Evolutionary conservation across 2,113 vertebrate species (phyloP).

Genomic region (Dasypus novemcinctus): DNA sequence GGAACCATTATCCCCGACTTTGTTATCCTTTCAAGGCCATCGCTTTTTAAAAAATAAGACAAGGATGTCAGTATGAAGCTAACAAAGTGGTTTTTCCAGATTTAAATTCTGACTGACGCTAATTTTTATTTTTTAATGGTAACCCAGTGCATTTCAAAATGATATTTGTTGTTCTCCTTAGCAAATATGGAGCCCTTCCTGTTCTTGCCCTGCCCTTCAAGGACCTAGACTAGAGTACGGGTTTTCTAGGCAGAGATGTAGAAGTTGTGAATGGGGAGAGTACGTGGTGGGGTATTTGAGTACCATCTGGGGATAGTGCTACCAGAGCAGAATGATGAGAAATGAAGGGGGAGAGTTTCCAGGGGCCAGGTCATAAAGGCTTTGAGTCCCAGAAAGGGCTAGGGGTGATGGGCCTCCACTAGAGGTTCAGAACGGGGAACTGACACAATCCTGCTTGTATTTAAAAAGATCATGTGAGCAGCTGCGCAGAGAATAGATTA

Average conservation of each 20-base stretch:
- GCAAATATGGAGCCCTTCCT: not conserved
- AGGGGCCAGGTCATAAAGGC: not conserved
- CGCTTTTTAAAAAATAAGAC: not conserved
- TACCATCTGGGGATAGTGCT: not conserved
- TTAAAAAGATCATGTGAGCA: not conserved
- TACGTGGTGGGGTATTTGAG: not conserved
- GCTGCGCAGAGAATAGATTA: not conserved
- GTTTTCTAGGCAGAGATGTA: not conserved
- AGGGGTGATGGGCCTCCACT: not conserved
- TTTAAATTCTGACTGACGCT: slow-evolving; percentile 18
- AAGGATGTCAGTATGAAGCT: not conserved
- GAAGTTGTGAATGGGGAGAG: not conserved
- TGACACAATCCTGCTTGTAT: not conserved
- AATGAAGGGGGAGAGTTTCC: not conserved
- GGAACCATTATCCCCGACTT: not conserved
- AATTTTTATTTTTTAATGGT: slow-evolving; percentile 35
- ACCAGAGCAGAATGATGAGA: not conserved
- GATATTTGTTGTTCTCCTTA: not conserved
- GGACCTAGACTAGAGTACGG: not conserved
- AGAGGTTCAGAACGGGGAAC: not conserved
- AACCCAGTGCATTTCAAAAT: not conserved
- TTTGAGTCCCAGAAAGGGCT: not conserved
- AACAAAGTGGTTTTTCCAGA: not conserved
- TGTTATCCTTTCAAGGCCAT: not conserved
- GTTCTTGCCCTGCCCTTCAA: not conserved